Base-by-base conservation (phyloP, 2,888 invertebrate species). In the Taphrorychus bicolor region DNA sequence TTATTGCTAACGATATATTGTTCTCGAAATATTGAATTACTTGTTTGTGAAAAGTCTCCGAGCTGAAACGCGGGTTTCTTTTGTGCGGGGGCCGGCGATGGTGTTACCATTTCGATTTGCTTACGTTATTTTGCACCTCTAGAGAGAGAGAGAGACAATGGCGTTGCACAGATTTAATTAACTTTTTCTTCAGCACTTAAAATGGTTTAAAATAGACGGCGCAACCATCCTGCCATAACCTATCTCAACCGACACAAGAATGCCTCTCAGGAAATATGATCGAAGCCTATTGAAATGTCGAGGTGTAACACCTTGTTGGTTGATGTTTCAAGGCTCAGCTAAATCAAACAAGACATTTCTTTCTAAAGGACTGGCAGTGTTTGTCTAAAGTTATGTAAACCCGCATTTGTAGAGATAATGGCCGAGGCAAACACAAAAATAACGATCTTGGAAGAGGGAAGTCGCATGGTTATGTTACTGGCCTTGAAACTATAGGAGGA, bases 381-480 rank as follows among this genome's bases (percentile, higher is more conserved):
- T 62, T 62, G 48, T 48, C 42, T n/a, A 21, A 62, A 54, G 56
- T 62, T 62, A 62, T 62, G 49, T 56, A 62, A 62, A 62, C 62
- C 61, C 53, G 61, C 24, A 61, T 54, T 24, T 21, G 56, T n/a
- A n/a, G 54, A 41, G 49, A 56, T 62, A 62, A 62, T 49, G 24
- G 56, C 48, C 48, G 54, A n/a, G 17, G 42, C 49, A 54, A 62
- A 56, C 42, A 62, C 32, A 56, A 32, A 54, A 61, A 45, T 54
- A 23, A 45, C 42, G 19, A 22, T 61, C 18, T 23, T 45, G 18
- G 54, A 42, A 53, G 52, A 42, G 61, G 45, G 17, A 45, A 32
- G 32, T 32, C 1, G 32, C 11, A 32, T 7, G 32, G 11, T 32
- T 32, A 9, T 32, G 11, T 32, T 32, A 3, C 7, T 32, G 32